Conservation (phyloP, 2,888 invertebrate genomes). For the Acleris cristana region DNA sequence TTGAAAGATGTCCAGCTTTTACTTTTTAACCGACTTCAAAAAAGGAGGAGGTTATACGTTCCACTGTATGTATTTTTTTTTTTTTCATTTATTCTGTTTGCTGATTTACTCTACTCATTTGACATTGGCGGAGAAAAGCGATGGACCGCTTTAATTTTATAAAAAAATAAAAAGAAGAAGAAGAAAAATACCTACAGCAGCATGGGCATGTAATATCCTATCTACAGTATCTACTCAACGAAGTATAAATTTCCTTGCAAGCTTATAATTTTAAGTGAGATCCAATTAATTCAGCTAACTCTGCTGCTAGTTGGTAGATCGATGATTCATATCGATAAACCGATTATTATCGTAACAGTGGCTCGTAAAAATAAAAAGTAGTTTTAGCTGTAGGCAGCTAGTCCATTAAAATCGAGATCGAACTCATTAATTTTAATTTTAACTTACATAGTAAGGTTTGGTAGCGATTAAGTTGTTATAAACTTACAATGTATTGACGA, state of each 20-base stretch:
- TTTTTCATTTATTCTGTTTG: too few relatives aligned
- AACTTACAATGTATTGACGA: slow-evolving; percentile 26
- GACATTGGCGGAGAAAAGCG: too few relatives aligned
- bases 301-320: slow-evolving; percentile 6
- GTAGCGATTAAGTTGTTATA: slow-evolving; percentile 18
- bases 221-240: too few relatives aligned
- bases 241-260: slow-evolving; percentile 2
- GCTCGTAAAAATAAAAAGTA: slow-evolving; percentile 31
- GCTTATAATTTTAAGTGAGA: slow-evolving; percentile 10
- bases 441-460: background rate
- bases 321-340: slow-evolving; percentile 27
- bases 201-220: too few relatives aligned
- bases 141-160: too few relatives aligned
- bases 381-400: slow-evolving; percentile 17
- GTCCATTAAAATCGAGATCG: slow-evolving; percentile 31
- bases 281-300: slow-evolving; percentile 31
- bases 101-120: too few relatives aligned
- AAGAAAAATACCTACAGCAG: too few relatives aligned
- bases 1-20: too few relatives aligned
- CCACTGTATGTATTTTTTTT: too few relatives aligned
- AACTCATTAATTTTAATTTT: slow-evolving; percentile 32
- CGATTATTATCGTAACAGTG: slow-evolving; percentile 23
- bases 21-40: too few relatives aligned
- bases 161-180: too few relatives aligned
- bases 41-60: too few relatives aligned